Percentiles rank a stretch among this genome's conserved stretches.
These are phyloP conservation scores for Zapus hudsonius DNA, from an alignment of 2,113 vertebrate genomes.

Conservation along the genomic window DNA sequence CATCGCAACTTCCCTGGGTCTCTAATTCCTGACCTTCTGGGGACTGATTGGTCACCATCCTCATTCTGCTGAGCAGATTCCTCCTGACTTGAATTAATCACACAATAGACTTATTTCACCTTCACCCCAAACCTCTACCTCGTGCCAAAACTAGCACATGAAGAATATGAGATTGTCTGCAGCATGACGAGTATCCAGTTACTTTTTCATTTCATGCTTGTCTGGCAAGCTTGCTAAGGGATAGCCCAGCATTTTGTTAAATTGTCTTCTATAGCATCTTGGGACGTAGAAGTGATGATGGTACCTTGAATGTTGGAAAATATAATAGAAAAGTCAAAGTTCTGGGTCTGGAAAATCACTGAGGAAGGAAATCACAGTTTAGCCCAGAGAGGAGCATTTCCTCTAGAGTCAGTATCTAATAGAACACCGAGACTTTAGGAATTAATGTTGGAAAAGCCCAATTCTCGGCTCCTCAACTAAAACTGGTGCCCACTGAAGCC, in stretches of 20 bases:
- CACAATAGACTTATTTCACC: too few relatives aligned
- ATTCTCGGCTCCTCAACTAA: neutral
- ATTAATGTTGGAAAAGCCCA: neutral
- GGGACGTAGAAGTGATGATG: neutral
- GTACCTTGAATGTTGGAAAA: neutral
- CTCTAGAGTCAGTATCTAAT: too few relatives aligned
- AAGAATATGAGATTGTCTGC: accelerated
- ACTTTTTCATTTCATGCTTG: neutral
- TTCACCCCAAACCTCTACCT: neutral
- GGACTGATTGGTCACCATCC: neutral
- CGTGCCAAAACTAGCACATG: neutral
- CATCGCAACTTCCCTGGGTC: neutral
- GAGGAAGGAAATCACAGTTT: neutral
- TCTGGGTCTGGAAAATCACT: neutral
- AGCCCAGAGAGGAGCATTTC: neutral
- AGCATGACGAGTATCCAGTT: accelerated
- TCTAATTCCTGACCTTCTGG: neutral
- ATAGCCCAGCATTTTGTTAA: neutral
- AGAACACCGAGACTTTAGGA: too few relatives aligned
- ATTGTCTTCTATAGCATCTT: neutral
- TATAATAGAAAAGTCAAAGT: neutral
- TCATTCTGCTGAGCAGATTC: neutral
- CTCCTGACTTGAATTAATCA: neutral
- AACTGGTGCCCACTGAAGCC: neutral
- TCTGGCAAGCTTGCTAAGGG: neutral